Conservation (phyloP, 1,140 invertebrate genomes). For the Monomorium pharaonis region DNA sequence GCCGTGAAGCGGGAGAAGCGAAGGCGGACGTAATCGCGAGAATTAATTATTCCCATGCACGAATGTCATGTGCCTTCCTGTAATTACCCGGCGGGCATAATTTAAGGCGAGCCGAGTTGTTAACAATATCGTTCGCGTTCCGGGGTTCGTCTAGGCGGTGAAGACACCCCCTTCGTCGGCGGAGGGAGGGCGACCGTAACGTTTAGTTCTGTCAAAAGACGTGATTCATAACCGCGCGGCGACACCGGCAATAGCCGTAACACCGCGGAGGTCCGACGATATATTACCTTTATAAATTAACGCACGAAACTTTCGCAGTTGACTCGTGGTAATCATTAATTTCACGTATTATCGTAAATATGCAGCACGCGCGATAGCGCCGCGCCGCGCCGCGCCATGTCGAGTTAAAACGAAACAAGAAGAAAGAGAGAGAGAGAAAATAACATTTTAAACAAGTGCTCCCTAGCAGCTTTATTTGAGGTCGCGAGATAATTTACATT, state of each 20-base stretch:
- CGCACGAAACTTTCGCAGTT: constrained; percentile 48
- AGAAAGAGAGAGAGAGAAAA: neutral
- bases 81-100: constrained; percentile 83
- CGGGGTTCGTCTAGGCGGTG: constrained; percentile 53
- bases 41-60: constrained; percentile 84
- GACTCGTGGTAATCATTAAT: constrained; percentile 57
- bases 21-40: constrained; percentile 79
- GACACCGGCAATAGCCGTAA: constrained; percentile 55
- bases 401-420: neutral
- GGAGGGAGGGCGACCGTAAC: constrained; percentile 17
- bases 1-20: constrained; percentile 45
- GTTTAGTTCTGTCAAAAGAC: constrained; percentile 64
- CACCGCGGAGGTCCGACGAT: constrained; percentile 34
- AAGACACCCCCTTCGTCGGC: constrained; percentile 18
- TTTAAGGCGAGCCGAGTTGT: constrained; percentile 81
- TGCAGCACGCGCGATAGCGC: constrained; percentile 27
- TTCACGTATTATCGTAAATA: constrained; percentile 53
- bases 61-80: constrained; percentile 82
- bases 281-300: constrained; percentile 62
- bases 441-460: neutral
- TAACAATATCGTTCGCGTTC: constrained; percentile 79
- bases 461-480: constrained; percentile 3
- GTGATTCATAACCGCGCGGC: constrained; percentile 69
- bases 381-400: neutral
- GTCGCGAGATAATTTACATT: neutral